Evolutionary conservation across 2,888 invertebrate genomes (phyloP).

Genomic region (Trichopoda pennipes): DNA sequence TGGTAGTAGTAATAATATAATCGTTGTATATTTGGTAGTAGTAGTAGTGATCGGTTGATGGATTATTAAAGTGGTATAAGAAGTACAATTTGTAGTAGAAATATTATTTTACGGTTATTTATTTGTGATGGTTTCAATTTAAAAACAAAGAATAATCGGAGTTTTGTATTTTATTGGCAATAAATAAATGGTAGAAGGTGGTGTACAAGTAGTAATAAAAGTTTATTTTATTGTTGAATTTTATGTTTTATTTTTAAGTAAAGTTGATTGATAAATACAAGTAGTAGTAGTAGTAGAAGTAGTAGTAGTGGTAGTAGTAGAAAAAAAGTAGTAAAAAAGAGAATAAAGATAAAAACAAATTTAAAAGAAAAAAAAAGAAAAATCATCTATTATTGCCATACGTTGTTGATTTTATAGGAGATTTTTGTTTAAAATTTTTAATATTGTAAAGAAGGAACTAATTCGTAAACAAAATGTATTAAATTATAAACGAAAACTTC

Average conservation of each 20-base stretch:
- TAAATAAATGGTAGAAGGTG: constrained; percentile 47
- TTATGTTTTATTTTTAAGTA: constrained; percentile 53
- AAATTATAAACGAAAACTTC: constrained; percentile 5
- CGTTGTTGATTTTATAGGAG: constrained; percentile 65
- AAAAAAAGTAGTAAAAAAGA: constrained; percentile 69
- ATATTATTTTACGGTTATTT: constrained; percentile 67
- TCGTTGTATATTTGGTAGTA: constrained; percentile 57
- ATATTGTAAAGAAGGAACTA: constrained; percentile 24
- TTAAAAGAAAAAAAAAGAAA: constrained; percentile 71
- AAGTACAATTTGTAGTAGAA: constrained; percentile 64
- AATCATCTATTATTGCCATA: constrained; percentile 72
- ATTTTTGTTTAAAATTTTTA: constrained; percentile 50
- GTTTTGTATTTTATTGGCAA: constrained; percentile 59
- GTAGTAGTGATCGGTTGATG: constrained; percentile 51
- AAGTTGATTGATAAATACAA: constrained; percentile 67
- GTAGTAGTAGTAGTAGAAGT: constrained; percentile 69
- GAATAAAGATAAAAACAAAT: constrained; percentile 71
- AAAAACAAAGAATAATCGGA: constrained; percentile 37
- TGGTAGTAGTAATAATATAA: constrained; percentile 61
- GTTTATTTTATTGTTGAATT: constrained; percentile 46
- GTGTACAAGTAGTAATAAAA: constrained; percentile 40
- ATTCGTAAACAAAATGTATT: constrained; percentile 12
- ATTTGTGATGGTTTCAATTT: constrained; percentile 54
- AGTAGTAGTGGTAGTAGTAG: constrained; percentile 71
- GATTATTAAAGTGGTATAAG: constrained; percentile 60